Evolutionary conservation across 2,888 invertebrate species (phyloP), one percentile per base, ranked within the genome.

Genomic region (Callinectes sapidus): DNA sequence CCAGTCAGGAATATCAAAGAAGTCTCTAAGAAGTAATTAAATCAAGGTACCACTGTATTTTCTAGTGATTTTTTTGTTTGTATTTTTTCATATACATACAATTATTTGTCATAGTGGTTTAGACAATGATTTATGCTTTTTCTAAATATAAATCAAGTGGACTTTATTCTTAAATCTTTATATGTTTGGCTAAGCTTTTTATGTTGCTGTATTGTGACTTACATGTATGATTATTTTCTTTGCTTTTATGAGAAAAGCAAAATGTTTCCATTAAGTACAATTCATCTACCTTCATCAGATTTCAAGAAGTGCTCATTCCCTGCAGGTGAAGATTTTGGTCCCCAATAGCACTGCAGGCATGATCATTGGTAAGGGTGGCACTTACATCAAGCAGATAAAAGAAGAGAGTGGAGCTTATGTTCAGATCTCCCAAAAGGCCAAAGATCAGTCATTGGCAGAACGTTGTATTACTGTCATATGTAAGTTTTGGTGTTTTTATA

Each of bases 261-360:
- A 86, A 90, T 90, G 61, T 92, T 90, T 54, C 90, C 89, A 93
- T 91, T 93, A 93, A 93, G 91, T 93, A 87, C 89, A 66, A 81
- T 90, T 90, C 92, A 90, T 92, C 90, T 92, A 90, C 92, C 92
- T 92, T 93, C 92, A 93, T 93, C 92, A 93, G 92, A 93, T 91
- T 93, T 93, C 92, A 93, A 93, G 92, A 93, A 93, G 92, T 93
- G 92, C 92, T 93, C 92, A 90, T 87, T 93, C 92, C 91, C 92
- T 90, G 87, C 92, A 96, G 96, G 98, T 99, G 95, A 99, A 99
- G 96, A 98, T 99, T 95, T 96, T 99, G 95, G 98, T 99, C 96
- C 99, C 99, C 95, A 99, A 99, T 96, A 98, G 98, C 91, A 99
- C 99, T 87, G 99, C 99, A 93, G 99, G 99, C 95, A 99, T 99